Evolutionary conservation across 2,797 vertebrate genomes (phyloP).

Genomic region (Xenops minutus): DNA sequence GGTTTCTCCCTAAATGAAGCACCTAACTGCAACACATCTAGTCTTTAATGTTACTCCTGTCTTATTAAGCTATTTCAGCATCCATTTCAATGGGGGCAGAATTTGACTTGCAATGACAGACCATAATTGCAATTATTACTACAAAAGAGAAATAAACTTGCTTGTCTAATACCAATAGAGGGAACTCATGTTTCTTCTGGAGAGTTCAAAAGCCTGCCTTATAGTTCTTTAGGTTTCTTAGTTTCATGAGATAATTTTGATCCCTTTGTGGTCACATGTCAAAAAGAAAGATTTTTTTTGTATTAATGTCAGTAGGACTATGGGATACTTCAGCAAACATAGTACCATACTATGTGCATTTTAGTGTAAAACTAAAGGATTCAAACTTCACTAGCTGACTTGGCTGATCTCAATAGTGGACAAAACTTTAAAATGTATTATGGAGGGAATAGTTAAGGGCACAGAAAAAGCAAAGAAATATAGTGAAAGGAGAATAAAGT

Average conservation of each 20-base stretch:
- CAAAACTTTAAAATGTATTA: background rate
- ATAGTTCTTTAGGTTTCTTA: background rate
- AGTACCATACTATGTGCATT: background rate
- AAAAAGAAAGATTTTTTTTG: background rate
- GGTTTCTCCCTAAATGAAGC: background rate
- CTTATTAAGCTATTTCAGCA: background rate
- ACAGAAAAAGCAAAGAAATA: background rate
- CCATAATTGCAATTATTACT: background rate
- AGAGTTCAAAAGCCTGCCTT: background rate
- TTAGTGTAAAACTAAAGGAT: background rate
- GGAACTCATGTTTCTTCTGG: background rate
- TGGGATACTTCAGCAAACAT: background rate
- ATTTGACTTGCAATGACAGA: background rate
- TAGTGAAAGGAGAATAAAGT: background rate
- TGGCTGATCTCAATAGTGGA: background rate
- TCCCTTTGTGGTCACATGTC: background rate
- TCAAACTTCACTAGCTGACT: background rate
- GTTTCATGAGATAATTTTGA: background rate
- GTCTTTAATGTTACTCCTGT: background rate
- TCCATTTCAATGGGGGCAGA: background rate
- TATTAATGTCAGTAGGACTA: background rate
- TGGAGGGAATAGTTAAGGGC: background rate
- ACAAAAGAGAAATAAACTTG: background rate
- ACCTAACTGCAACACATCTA: background rate
- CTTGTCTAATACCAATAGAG: background rate